phyloP scores from a whole-genome alignment of 2,888 invertebrate species.

The Drosophila engyochracea region DNA sequence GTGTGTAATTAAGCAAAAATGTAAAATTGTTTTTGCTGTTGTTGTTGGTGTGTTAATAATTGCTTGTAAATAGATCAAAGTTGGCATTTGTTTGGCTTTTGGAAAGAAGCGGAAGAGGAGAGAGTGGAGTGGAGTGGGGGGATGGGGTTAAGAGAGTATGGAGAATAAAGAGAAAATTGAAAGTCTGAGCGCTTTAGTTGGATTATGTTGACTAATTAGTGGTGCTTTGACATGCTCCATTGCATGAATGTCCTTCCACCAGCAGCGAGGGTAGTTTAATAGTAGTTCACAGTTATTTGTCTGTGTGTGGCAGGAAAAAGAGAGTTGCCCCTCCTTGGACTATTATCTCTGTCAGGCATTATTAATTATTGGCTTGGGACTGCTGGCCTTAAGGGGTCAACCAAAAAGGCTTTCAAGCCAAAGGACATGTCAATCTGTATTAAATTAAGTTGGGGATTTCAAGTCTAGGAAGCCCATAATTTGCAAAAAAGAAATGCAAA shows the following conservation, averaged over 20 bases:
- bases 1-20: conserved; percentile 79
- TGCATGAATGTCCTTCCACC: conserved; percentile 30
- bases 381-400: neutral
- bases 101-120: neutral
- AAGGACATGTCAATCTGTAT: neutral
- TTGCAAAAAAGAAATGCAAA: neutral
- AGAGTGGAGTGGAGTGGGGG: neutral
- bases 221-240: conserved; percentile 60
- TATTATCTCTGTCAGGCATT: neutral
- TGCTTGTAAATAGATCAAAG: conserved; percentile 79
- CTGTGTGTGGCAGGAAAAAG: neutral
- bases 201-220: conserved; percentile 75
- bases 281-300: conserved; percentile 2
- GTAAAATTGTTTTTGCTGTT: conserved; percentile 58
- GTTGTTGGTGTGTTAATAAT: conserved; percentile 68
- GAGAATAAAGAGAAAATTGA: neutral
- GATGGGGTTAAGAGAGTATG: neutral
- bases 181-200: conserved; percentile 33
- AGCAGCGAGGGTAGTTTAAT: neutral
- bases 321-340: neutral
- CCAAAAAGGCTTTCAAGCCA: neutral
- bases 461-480: neutral
- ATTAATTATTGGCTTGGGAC: conserved; percentile 6
- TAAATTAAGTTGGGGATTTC: neutral
- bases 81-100: conserved; percentile 64